A percentile compares a stretch with the other conserved stretches of the same genome.
Evolutionary conservation across 1,140 invertebrate genomes (phyloP).

Genomic region (Pantala flavescens): DNA sequence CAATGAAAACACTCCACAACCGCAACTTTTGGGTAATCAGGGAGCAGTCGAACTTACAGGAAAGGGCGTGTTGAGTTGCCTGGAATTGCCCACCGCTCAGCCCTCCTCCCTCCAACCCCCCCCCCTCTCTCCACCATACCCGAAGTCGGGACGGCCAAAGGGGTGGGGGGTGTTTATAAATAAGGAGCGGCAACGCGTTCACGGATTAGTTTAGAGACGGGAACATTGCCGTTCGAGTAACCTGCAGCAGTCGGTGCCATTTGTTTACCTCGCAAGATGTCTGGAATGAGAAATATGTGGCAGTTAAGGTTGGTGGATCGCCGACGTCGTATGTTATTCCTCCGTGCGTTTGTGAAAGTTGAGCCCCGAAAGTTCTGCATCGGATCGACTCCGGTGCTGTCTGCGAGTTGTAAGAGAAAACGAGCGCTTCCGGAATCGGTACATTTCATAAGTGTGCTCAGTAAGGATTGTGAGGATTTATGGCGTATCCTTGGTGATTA

Average conservation of each 20-base stretch:
- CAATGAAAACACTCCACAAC: too few relatives aligned
- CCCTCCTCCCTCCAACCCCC: neutral
- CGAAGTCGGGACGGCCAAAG: neutral
- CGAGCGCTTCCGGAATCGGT: too few relatives aligned
- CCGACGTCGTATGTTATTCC: neutral
- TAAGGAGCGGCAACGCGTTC: neutral
- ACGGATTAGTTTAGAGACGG: neutral
- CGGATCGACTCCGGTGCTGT: too few relatives aligned
- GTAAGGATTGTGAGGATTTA: too few relatives aligned
- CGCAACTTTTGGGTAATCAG: too few relatives aligned
- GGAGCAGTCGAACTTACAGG: too few relatives aligned
- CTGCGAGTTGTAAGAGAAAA: too few relatives aligned
- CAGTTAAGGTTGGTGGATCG: neutral
- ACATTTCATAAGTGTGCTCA: too few relatives aligned
- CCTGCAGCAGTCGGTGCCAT: too few relatives aligned
- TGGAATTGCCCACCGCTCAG: neutral
- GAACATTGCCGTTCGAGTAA: neutral
- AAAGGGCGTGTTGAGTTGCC: too few relatives aligned
- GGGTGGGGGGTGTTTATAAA: neutral
- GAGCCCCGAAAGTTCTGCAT: too few relatives aligned
- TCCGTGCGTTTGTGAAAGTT: neutral
- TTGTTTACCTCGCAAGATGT: neutral
- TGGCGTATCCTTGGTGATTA: too few relatives aligned
- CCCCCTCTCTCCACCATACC: neutral
- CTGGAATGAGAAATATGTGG: neutral